A percentile compares a stretch with the other conserved stretches of the same genome.
Conservation (phyloP, 1,140 invertebrate genomes). For the Saccostrea cuccullata region DNA sequence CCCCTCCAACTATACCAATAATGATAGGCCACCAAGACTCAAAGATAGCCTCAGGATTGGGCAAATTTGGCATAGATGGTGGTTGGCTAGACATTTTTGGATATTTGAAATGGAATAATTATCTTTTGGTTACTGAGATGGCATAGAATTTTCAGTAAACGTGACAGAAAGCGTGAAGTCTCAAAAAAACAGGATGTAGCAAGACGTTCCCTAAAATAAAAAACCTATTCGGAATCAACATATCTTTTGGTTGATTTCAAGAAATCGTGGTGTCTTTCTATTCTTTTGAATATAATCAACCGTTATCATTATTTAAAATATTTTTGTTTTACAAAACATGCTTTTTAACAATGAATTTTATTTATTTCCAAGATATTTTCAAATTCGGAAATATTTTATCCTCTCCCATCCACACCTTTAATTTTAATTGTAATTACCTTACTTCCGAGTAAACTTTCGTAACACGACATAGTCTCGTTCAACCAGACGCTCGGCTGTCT, state of each 20-base stretch:
- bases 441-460: not conserved
- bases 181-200: not conserved
- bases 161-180: not conserved
- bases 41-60: constrained; percentile 66
- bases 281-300: too few species aligned
- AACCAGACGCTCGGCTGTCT: too few species aligned
- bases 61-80: constrained; percentile 39
- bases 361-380: not conserved
- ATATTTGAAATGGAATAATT: not conserved
- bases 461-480: too few species aligned
- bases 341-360: too few species aligned
- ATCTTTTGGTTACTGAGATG: not conserved
- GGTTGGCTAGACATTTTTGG: not conserved
- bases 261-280: too few species aligned
- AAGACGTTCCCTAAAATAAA: constrained; percentile 1
- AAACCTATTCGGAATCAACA: not conserved
- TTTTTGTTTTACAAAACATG: too few species aligned
- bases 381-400: not conserved
- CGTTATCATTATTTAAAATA: too few species aligned
- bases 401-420: not conserved
- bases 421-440: not conserved
- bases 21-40: constrained; percentile 70
- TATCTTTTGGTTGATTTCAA: too few species aligned
- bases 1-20: constrained; percentile 60
- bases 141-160: not conserved